These are phyloP conservation scores for Euglossa dilemma DNA, from an alignment of 1,140 invertebrate genomes.

Conservation along the genomic window DNA sequence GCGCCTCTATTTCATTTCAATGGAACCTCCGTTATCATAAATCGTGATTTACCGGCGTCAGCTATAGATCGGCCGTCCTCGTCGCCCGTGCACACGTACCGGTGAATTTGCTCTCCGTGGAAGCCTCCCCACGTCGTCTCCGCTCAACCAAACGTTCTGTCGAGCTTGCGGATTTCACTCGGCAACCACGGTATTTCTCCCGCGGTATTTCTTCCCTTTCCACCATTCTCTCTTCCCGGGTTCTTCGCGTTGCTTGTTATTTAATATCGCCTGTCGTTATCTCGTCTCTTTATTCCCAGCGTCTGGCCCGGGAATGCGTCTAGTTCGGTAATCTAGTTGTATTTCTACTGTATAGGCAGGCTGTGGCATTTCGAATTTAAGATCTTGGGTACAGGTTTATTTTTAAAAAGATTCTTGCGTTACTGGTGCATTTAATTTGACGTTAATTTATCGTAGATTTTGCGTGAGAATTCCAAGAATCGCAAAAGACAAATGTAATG, in stretches of 20 bases:
- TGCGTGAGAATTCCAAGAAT: too few species aligned
- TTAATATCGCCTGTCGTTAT: background rate
- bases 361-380: too few species aligned
- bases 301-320: too few species aligned
- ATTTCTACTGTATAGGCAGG: too few species aligned
- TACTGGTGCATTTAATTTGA: too few species aligned
- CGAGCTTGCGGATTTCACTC: slow-evolving; percentile 1
- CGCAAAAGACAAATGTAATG: too few species aligned
- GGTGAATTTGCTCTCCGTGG: background rate
- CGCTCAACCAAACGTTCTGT: background rate
- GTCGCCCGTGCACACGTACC: slow-evolving; percentile 13
- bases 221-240: background rate
- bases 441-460: too few species aligned
- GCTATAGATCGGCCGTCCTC: slow-evolving; percentile 46
- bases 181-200: background rate
- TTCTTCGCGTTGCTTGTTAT: background rate
- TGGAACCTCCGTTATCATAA: slow-evolving; percentile 70
- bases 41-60: slow-evolving; percentile 65
- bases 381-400: too few species aligned
- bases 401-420: too few species aligned
- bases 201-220: background rate
- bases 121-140: background rate
- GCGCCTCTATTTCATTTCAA: slow-evolving; percentile 68
- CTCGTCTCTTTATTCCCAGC: background rate
- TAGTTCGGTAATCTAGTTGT: too few species aligned